A percentile compares a stretch with the other conserved stretches of the same genome.
These are phyloP conservation scores for Protobothrops mucrosquamatus DNA, from an alignment of 2,113 vertebrate species.

Conservation along the genomic window DNA sequence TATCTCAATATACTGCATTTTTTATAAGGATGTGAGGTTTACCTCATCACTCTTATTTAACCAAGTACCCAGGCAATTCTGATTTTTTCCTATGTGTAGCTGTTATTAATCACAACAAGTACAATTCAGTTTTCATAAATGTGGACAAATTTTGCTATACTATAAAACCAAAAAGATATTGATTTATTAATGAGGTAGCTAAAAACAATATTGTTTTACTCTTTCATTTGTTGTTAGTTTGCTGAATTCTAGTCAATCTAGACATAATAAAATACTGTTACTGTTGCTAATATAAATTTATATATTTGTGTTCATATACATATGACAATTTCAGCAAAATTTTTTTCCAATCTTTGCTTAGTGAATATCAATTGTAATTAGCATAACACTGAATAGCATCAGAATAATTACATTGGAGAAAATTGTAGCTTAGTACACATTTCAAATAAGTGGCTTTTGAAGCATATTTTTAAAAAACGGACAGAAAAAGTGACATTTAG, in stretches of 20 bases:
- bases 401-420: not conserved
- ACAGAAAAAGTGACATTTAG: not conserved
- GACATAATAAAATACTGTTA: not conserved
- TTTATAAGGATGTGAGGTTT: not conserved
- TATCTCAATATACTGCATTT: not conserved
- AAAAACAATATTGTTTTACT: not conserved
- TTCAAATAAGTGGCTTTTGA: constrained; percentile 1
- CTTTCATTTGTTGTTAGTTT: not conserved
- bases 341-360: not conserved
- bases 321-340: not conserved
- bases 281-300: not conserved
- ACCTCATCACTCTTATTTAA: not conserved
- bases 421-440: not conserved
- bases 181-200: not conserved
- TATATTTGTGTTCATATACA: fast-evolving
- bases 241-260: not conserved
- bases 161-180: not conserved
- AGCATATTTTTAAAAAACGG: not conserved
- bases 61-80: not conserved
- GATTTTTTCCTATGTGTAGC: not conserved
- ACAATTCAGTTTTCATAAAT: not conserved
- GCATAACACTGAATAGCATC: not conserved
- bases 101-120: not conserved
- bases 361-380: not conserved
- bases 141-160: not conserved